phyloP scores from a whole-genome alignment of 2,797 vertebrate genomes.

The Glyptemys insculpta region DNA sequence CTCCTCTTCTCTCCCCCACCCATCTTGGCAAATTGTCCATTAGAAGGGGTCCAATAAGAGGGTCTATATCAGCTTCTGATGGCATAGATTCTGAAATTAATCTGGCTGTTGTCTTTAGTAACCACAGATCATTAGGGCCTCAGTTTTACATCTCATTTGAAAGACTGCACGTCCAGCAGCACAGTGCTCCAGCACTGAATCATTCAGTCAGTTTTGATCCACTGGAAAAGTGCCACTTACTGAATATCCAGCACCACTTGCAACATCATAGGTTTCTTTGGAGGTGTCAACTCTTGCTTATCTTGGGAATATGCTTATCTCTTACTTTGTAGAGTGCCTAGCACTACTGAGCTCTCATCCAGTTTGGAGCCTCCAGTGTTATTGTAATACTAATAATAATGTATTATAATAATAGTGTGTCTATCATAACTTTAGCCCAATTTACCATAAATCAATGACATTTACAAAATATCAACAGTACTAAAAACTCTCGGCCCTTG shows the following conservation, averaged over 20 bases:
- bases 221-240: background rate
- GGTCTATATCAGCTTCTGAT: background rate
- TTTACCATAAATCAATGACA: slow-evolving; percentile 13
- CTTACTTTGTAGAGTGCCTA: slow-evolving; percentile 34
- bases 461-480: background rate
- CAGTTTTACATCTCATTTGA: background rate
- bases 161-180: background rate
- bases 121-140: background rate
- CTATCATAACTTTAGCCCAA: slow-evolving; percentile 53
- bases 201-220: background rate
- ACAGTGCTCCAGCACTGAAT: background rate
- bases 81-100: background rate
- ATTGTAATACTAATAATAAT: slow-evolving; percentile 68
- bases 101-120: background rate
- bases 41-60: background rate
- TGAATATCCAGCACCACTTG: background rate
- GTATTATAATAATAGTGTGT: slow-evolving; percentile 63
- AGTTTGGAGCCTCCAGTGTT: slow-evolving; percentile 36
- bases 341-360: slow-evolving; percentile 29
- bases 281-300: background rate
- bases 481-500: slow-evolving; percentile 43
- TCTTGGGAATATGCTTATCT: background rate
- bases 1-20: background rate
- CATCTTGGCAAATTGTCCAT: background rate
- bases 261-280: background rate